Conservation (phyloP, 2,888 invertebrate genomes). For the Bimastos eiseni region DNA sequence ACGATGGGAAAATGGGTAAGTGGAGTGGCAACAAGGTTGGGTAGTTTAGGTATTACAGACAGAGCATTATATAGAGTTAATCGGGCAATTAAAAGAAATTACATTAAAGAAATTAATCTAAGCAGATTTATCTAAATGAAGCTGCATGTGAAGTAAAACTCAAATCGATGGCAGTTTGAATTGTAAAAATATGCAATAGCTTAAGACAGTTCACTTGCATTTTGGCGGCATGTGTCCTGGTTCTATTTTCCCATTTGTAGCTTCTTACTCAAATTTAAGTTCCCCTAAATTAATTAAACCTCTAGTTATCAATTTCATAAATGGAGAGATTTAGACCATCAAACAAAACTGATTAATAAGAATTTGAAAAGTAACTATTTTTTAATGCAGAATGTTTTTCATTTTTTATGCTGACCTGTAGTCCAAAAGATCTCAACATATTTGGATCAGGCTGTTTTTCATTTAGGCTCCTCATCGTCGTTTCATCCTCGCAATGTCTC, state of each 20-base stretch:
- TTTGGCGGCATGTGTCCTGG: not conserved
- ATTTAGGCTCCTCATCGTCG: not conserved
- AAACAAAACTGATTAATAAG: not conserved
- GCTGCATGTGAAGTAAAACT: not conserved
- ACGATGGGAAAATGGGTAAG: slow-evolving; percentile 19
- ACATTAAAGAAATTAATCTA: not conserved
- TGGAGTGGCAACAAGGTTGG: not conserved
- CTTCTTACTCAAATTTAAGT: not conserved
- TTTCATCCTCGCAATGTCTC: not conserved
- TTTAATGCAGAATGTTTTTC: not conserved
- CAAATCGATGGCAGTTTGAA: not conserved
- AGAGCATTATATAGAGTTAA: not conserved
- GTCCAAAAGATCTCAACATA: not conserved
- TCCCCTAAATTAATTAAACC: not conserved
- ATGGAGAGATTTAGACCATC: not conserved
- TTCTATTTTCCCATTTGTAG: not conserved
- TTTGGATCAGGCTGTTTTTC: not conserved
- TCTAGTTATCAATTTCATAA: not conserved
- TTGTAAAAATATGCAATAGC: not conserved
- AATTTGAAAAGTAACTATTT: not conserved
- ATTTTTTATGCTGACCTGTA: too few relatives aligned
- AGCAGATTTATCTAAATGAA: not conserved
- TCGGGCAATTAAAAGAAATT: not conserved
- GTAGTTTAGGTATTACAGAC: not conserved
- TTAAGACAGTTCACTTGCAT: not conserved